Evolutionary conservation across 2,113 vertebrate species (phyloP), one percentile per base, ranked within the genome.

Genomic region (Oncorhynchus masou): DNA sequence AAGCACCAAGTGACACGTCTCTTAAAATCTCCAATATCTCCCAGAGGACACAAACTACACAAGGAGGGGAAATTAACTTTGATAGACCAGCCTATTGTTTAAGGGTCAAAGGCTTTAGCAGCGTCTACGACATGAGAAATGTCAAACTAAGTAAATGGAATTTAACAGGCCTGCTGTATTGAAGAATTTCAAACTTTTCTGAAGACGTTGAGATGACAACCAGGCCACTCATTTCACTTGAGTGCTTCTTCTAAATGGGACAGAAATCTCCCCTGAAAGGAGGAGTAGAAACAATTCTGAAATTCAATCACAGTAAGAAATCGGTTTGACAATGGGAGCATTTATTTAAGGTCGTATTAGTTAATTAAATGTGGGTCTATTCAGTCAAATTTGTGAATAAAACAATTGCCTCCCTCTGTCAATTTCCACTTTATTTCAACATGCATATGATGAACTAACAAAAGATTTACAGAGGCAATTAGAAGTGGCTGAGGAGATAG

Each of bases 231-330:
- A 70, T 77, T 79, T 80, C 78, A 57, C 75, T 62, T 49, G 74
- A 82, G 70, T 45, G 49, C 70, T 39, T 70, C 39, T 57, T 72
- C 68, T 81, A 83, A 86, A 75, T 84, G 74, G 80, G 69, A 48
- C 75, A 68, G 81, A 83, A 77, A 68, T 77, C 79, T 83, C 79
- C 54, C 31, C 75, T 75, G 71, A n/a, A 67, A 66, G 4, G 34
- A 25, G 54, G 13, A 70, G 72, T 66, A 71, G 74, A 81, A 80
- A 71, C 39, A 4, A 73, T 81, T 75, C 54, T 25, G 39, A 81
- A 89, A 84, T 84, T 88, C 77, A 86, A 85, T 88, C 83, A 81
- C 77, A 82, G 78, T 31, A 20, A 66, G 76, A 74, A 83, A 75
- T 83, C 62, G 68, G 64, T 51, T 57, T 12, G 49, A 80, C 77